Base-by-base conservation (phyloP, 2,113 vertebrate species). In the Falco punctatus region DNA sequence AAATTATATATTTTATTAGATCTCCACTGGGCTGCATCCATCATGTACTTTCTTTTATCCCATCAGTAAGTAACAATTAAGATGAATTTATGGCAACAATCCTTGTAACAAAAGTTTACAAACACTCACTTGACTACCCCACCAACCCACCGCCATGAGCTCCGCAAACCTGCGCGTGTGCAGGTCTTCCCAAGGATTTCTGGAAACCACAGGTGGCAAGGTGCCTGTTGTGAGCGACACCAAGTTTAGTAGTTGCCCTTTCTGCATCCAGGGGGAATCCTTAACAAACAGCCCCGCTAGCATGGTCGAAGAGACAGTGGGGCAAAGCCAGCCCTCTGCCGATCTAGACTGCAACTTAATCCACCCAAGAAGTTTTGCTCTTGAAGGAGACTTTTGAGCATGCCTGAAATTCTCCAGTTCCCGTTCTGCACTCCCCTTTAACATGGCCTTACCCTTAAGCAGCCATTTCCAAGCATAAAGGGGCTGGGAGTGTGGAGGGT, bases 131-230 rank as follows among this genome's bases (percentile, higher is more conserved):
- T 27, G 4, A 1, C 8, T 10, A 0, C 54, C 13, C 33, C 44
- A 15, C 15, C 33, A 28, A 35, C 11, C 42, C 40, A 28, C n/a
- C 18, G 3, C 62, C 28, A 15, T 0, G 2, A 65, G 49, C 67
- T 12, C 9, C 4, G 2, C 28, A 13, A 7, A 20, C 7, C 54
- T 5, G 2, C 2, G 0, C 5, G 24, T 1, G 2, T 0, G 18
- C 0, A 3, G 52, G 5, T 14, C 27, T 4, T 7, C 30, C 72
- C 18, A 0, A 12, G 46, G 35, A 4, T 3, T 19, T 20, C 22
- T 0, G 52, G 57, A 32, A 38, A 5, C 13, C n/a, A 12, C 21
- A 9, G 52, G 10, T 3, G 51, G 11, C 24, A 16, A 48, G 27
- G n/a, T 0, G 8, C 18, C 26, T 14, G 11, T 3, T 7, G 11